Evolutionary conservation across 2,797 vertebrate species (phyloP), one percentile per base, ranked within the genome.

Genomic region (Oreortyx pictus): DNA sequence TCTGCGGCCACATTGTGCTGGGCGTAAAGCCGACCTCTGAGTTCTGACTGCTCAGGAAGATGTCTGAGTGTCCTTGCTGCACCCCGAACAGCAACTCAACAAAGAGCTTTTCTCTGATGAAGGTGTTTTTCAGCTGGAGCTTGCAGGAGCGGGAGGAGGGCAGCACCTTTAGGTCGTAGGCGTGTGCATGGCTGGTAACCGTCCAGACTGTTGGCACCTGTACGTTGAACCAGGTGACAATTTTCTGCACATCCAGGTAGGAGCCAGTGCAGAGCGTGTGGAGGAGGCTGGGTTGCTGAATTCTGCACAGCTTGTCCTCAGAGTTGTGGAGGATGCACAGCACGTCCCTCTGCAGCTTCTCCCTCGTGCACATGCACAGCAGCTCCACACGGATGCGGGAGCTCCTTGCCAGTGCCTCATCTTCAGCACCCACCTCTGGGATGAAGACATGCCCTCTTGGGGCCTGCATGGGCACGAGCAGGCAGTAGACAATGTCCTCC

Each of bases 331-430:
- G 33, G 43, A 84, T 37, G 60, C 84, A 84, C 16, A 25, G 54
- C 14, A 4, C 1, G 3, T 57, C 3, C 4, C 5, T 29, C 8
- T 3, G 9, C 9, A 5, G 20, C 31, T 5, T 9, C 52, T 57
- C 0, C 0, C 3, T 23, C 0, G 0, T 2, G 12, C 62, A 82
- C 9, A 4, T 72, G 31, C 41, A 65, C 23, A 6, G 13, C 27
- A 13, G 31, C 23, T 54, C 20, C 31, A 74, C 1, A 0, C 0
- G 0, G 56, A 78, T 1, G 7, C 0, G 0, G 19, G 6, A 16
- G 23, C 37, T 31, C 29, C 14, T 71, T 1, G 8, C 0, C 0
- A 14, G 35, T 11, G 5, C 10, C 4, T 64, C 15, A 3, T 2
- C 1, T 0, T 9, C 6, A 0, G 6, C 10, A 31, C 14, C 9